phyloP scores from a whole-genome alignment of 2,113 vertebrate species.

The Dunckerocampus dactyliophorus region DNA sequence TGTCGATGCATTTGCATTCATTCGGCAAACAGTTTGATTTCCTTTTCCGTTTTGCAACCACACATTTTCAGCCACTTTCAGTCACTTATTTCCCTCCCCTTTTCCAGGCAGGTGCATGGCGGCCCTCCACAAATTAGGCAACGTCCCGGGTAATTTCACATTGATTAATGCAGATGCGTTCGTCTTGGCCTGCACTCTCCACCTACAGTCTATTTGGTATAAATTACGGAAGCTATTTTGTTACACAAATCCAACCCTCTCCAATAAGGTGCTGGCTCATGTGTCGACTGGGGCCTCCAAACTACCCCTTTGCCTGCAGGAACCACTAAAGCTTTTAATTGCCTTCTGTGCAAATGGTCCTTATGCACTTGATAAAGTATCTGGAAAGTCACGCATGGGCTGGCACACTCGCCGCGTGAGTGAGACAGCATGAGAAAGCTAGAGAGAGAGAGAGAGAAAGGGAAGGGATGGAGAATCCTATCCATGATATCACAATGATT shows the following conservation, averaged over 20 bases:
- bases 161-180: slow-evolving; percentile 83
- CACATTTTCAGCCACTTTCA: slow-evolving; percentile 43
- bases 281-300: slow-evolving; percentile 91
- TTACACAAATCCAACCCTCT: slow-evolving; percentile 80
- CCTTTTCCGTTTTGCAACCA: slow-evolving; percentile 12
- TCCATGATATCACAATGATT: slow-evolving; percentile 51
- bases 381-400: slow-evolving; percentile 62
- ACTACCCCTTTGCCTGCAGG: slow-evolving; percentile 93
- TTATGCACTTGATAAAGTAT: slow-evolving; percentile 77
- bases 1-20: too few relatives aligned
- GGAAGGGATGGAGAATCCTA: slow-evolving; percentile 24
- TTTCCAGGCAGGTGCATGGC: slow-evolving; percentile 69
- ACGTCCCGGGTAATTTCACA: slow-evolving; percentile 73
- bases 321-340: slow-evolving; percentile 99
- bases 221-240: slow-evolving; percentile 92
- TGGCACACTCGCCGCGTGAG: slow-evolving; percentile 40
- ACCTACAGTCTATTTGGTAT: slow-evolving; percentile 88
- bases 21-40: slow-evolving; percentile 13
- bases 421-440: slow-evolving; percentile 28
- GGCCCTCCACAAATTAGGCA: slow-evolving; percentile 68
- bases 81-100: slow-evolving; percentile 59
- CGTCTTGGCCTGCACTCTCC: slow-evolving; percentile 72
- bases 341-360: slow-evolving; percentile 96
- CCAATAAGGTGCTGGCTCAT: slow-evolving; percentile 94
- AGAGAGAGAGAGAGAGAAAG: slow-evolving; percentile 16